phyloP scores from a whole-genome alignment of 1,140 invertebrate species.

The Coelopa frigida region DNA sequence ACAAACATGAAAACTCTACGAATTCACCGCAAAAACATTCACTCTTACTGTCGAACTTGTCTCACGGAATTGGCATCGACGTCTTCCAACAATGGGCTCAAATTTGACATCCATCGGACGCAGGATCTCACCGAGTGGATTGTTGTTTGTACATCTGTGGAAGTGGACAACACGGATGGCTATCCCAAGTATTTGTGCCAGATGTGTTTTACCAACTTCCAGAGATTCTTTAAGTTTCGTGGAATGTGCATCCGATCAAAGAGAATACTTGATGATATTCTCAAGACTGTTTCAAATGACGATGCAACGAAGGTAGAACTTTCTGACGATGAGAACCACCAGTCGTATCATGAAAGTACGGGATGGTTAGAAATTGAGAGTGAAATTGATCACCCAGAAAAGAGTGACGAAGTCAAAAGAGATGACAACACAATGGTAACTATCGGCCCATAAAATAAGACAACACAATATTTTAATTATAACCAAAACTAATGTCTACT shows the following conservation, averaged over 20 bases:
- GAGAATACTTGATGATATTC: neutral
- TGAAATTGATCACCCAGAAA: neutral
- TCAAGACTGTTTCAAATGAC: neutral
- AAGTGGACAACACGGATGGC: neutral
- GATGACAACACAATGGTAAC: neutral
- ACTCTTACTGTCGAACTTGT: slow-evolving; percentile 8
- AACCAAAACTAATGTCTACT: too few relatives aligned
- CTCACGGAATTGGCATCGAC: slow-evolving; percentile 4
- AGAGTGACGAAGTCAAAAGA: neutral
- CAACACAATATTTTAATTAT: too few relatives aligned
- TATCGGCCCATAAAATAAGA: too few relatives aligned
- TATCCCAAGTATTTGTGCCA: slow-evolving; percentile 1
- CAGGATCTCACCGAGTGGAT: slow-evolving; percentile 1
- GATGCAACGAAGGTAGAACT: neutral
- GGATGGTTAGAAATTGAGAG: neutral
- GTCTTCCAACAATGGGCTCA: slow-evolving; percentile 8
- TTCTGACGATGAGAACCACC: neutral
- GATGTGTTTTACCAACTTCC: slow-evolving; percentile 6
- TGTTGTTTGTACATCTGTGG: neutral
- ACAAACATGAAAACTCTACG: slow-evolving; percentile 3
- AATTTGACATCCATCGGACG: slow-evolving; percentile 1
- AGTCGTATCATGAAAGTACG: neutral
- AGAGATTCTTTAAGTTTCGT: slow-evolving; percentile 5
- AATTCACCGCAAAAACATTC: neutral
- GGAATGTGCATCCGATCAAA: slow-evolving; percentile 1